These are phyloP conservation scores for Phortica variegata DNA, from an alignment of 1,140 invertebrate genomes.

Conservation along the genomic window DNA sequence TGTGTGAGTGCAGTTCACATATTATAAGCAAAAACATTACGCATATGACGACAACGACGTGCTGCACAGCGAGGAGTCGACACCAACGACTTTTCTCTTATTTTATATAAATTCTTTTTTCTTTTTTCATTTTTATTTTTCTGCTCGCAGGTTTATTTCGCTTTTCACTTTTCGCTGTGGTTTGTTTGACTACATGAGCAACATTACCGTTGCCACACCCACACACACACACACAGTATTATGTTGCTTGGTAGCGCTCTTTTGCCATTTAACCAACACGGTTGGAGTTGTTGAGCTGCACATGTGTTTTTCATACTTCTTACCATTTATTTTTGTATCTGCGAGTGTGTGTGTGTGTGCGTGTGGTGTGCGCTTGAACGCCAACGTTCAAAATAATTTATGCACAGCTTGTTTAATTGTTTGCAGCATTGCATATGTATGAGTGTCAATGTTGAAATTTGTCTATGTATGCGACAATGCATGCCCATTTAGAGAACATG, in stretches of 20 bases:
- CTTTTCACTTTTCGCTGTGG: slow-evolving; percentile 23
- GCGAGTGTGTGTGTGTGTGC: slow-evolving; percentile 17
- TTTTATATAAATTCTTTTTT: too few relatives aligned
- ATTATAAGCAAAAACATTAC: slow-evolving; percentile 12
- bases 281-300: not conserved
- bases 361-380: not conserved
- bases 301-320: slow-evolving; percentile 10
- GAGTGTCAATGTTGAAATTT: too few relatives aligned
- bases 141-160: slow-evolving; percentile 14
- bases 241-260: not conserved
- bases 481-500: too few relatives aligned
- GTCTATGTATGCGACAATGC: too few relatives aligned
- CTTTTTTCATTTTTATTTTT: too few relatives aligned
- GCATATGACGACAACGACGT: slow-evolving; percentile 24
- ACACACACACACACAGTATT: not conserved
- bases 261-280: not conserved
- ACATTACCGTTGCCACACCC: slow-evolving; percentile 15
- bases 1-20: too few relatives aligned
- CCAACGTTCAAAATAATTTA: slow-evolving; percentile 35
- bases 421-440: slow-evolving; percentile 18
- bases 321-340: slow-evolving; percentile 47
- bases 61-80: too few relatives aligned
- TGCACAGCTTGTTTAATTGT: slow-evolving; percentile 23
- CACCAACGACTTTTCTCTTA: too few relatives aligned
- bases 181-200: slow-evolving; percentile 47